phyloP scores from a whole-genome alignment of 2,113 vertebrate genomes.

The Loxodonta africana region DNA sequence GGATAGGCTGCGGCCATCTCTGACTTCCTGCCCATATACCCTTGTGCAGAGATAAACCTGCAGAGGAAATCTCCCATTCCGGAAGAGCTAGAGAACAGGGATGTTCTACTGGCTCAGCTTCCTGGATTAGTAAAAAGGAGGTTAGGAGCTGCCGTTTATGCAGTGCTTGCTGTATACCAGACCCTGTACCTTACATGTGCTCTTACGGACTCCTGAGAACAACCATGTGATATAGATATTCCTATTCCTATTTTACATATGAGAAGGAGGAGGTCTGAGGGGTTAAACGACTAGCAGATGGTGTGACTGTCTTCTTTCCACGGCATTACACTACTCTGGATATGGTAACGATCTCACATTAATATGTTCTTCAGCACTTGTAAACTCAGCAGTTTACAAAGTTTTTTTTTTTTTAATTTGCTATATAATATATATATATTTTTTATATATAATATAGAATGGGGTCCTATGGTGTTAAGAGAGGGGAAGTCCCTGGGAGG shows the following conservation, averaged over 20 bases:
- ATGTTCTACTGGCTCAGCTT: neutral
- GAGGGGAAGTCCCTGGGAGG: neutral
- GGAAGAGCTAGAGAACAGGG: neutral
- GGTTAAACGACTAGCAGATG: neutral
- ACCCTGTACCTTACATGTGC: neutral
- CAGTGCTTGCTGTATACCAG: neutral
- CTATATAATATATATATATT: neutral
- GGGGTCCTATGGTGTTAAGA: neutral
- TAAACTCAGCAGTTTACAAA: neutral
- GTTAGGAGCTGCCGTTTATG: neutral
- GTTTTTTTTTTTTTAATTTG: neutral
- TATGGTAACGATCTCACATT: neutral
- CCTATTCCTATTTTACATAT: neutral
- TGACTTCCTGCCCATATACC: fast-evolving
- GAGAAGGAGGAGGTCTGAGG: neutral
- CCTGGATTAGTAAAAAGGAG: neutral
- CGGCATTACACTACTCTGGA: neutral
- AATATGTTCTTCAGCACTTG: fast-evolving
- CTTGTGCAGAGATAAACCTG: neutral
- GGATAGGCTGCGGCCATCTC: fast-evolving
- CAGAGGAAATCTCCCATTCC: neutral
- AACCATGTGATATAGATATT: fast-evolving
- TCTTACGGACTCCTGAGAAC: neutral
- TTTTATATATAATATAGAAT: neutral
- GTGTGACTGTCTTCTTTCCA: neutral